Evolutionary conservation across 1,140 invertebrate species (phyloP).

Genomic region (Orussus abietinus): DNA sequence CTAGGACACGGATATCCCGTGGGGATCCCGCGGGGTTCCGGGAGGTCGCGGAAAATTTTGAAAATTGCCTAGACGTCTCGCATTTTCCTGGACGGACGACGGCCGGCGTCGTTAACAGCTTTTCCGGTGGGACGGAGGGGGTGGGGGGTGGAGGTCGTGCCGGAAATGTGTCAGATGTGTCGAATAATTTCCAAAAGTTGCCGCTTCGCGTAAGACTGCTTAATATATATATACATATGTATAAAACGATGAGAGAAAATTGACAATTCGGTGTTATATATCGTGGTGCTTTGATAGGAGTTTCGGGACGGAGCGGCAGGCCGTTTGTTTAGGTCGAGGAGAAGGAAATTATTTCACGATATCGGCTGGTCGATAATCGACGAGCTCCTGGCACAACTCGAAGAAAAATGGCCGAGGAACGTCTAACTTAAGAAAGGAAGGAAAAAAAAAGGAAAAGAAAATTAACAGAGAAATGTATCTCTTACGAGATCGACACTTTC

Average conservation of each 20-base stretch:
- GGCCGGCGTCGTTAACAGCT: too few relatives aligned
- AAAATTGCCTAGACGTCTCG: conserved; percentile 25
- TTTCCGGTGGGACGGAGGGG: conserved; percentile 4
- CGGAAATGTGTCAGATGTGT: background rate
- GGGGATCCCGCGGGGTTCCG: too few relatives aligned
- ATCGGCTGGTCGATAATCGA: too few relatives aligned
- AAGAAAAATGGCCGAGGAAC: too few relatives aligned
- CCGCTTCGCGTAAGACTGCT: conserved; percentile 41
- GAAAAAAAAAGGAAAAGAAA: too few relatives aligned
- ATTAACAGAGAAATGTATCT: too few relatives aligned
- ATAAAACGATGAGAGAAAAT: conserved; percentile 8
- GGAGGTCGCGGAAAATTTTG: conserved; percentile 24
- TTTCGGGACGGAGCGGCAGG: too few relatives aligned
- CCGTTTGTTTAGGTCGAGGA: too few relatives aligned
- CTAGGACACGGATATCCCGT: too few relatives aligned
- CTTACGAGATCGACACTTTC: too few relatives aligned
- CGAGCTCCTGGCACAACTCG: conserved; percentile 7
- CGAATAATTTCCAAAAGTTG: conserved; percentile 29
- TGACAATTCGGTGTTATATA: conserved; percentile 16
- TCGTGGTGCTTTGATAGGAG: conserved; percentile 35
- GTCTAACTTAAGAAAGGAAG: too few relatives aligned
- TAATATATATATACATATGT: conserved; percentile 30
- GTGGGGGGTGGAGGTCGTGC: background rate
- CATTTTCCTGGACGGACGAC: conserved; percentile 16
- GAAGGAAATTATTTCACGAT: too few relatives aligned